Evolutionary conservation across 2,113 vertebrate species (phyloP), one percentile per base, ranked within the genome.

Genomic region (Rhombomys opimus): DNA sequence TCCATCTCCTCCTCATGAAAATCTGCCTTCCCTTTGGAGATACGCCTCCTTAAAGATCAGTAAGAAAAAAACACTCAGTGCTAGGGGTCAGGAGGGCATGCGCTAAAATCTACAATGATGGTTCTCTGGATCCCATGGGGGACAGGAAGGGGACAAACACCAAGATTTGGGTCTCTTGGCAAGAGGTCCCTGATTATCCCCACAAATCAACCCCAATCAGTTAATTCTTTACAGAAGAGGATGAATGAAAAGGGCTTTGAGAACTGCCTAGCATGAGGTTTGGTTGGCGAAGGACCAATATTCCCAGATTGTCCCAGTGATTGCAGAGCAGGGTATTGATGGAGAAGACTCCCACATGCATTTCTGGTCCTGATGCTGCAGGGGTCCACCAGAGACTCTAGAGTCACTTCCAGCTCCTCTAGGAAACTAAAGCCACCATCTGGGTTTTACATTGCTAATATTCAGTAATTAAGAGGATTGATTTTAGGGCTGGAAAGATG

Each of bases 201-300:
- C 95, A 97, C 98, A 98, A 98, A 98, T 98, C 98, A 98, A 35
- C 95, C 94, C 82, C 90, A 96, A 91, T 97, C 94, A 98, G 97
- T 97, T 98, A 97, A 98, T 98, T 98, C 97, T 97, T 98, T 98
- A 95, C 96, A 70, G 95, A 97, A 89, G 96, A 98, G 96, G 96
- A 96, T 85, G 95, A 96, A 97, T 95, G 97, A 93, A 41, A 93
- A 41, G 63, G 88, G 54, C 25, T 93, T 35, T 61, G 32, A 76
- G 89, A 57, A 84, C 59, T 63, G n/a, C 84, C 84, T 86, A 95
- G 96, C 91, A 90, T 3, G 0, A 57, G 38, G 50, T 76, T 35
- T 88, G 77, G 22, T 88, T 93, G 95, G 85, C 90, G 72, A 95
- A 50, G n/a, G 76, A 23, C 93, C 93, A 94, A 78, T 89, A 72